phyloP scores from a whole-genome alignment of 2,888 invertebrate species.

The Sylvicola fuscatus region DNA sequence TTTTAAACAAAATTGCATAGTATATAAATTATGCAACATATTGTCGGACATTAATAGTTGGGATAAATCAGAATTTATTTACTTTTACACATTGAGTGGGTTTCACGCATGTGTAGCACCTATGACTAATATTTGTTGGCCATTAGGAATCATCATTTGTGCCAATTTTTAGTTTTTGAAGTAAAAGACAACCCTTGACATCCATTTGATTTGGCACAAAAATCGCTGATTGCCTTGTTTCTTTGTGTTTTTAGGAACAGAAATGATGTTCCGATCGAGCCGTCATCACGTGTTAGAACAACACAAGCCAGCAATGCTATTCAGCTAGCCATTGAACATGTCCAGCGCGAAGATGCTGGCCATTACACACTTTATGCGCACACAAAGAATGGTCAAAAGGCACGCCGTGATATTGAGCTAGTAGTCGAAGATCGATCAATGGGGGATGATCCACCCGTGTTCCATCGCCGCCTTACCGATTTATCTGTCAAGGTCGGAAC shows the following conservation, averaged over 20 bases:
- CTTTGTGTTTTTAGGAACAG: conserved; percentile 24
- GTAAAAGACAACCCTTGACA: too few species aligned
- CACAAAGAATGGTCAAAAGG: conserved; percentile 30
- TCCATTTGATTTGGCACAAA: too few species aligned
- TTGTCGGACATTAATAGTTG: too few species aligned
- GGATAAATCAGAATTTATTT: too few species aligned
- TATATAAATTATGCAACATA: too few species aligned
- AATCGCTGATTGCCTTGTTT: too few species aligned
- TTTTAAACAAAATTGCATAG: too few species aligned
- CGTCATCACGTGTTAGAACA: conserved; percentile 41
- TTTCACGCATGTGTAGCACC: too few species aligned
- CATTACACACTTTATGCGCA: conserved; percentile 50
- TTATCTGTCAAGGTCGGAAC: conserved; percentile 80
- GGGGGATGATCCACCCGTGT: conserved; percentile 59
- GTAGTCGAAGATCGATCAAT: conserved; percentile 34
- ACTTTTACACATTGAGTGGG: too few species aligned
- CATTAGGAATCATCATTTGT: too few species aligned
- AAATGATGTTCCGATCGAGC: conserved; percentile 37
- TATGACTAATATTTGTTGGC: too few species aligned
- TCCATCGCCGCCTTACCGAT: conserved; percentile 66
- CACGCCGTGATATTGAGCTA: conserved; percentile 31
- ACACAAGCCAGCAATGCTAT: conserved; percentile 35
- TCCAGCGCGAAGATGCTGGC: conserved; percentile 49
- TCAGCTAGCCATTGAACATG: conserved; percentile 54
- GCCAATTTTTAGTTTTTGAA: too few species aligned